Base-by-base conservation (phyloP, 2,888 invertebrate genomes). In the Oscheius sp. region DNA sequence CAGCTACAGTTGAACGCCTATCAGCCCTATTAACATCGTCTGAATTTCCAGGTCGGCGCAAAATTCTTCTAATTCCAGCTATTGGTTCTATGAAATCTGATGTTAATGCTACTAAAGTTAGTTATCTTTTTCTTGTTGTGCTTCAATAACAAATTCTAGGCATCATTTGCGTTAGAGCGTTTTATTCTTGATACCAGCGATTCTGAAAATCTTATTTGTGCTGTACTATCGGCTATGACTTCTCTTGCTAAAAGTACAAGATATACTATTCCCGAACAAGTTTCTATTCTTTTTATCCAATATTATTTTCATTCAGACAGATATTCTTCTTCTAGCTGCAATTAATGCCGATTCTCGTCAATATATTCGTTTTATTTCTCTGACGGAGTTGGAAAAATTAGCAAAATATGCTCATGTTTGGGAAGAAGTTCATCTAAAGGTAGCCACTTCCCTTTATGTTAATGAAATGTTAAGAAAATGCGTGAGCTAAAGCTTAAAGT, bases 11-110 rank as follows among this genome's bases (percentile, higher is more conserved):
- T 86, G 93, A 93, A 77, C 95, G 95, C 87, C 91, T 97, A 63
- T 93, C 94, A 0, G 92, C 94, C 78, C 95, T 95, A 94, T 94
- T 96, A 77, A 92, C 93, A 85, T 93, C 94, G 44, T 91, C 94
- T 81, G 92, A 93, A 64, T 94, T 95, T 0, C 94, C 95, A 0
- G 92, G 94, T 2, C 93, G 94, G 67, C 92, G 94, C 89, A 93
- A 96, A 86, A 89, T 95, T 26, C 92, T 93, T 82, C 89, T 96
- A 5, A 93, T 96, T 65, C 92, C 94, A 0, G 93, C 95, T 49
- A 88, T 96, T 66, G 91, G 94, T 77, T 93, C 95, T 83, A 70
- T 70, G 70, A 65, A 67, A 33, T 44, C 66, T 2, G 47, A 44
- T 49, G 51, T 70, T 2, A 51, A 30, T 2, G 59, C 67, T 5